Conservation (phyloP, 2,888 invertebrate genomes). For the Cremastinae sp. region DNA sequence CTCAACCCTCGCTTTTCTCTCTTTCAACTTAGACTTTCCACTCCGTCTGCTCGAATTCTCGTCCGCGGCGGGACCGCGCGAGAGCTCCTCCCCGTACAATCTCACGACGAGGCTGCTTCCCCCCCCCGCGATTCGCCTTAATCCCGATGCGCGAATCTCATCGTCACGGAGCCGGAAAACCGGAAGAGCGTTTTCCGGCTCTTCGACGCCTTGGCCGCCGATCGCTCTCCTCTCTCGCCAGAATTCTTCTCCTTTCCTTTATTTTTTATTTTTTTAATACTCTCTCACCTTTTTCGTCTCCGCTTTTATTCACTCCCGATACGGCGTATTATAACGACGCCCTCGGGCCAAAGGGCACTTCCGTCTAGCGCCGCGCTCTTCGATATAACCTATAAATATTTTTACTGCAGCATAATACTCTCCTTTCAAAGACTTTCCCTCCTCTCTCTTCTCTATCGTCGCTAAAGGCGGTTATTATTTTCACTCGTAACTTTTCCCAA, state of each 20-base stretch:
- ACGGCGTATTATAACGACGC: conserved; percentile 58
- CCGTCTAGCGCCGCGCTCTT: conserved; percentile 17
- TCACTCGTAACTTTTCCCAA: conserved; percentile 1
- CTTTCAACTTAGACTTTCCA: conserved; percentile 50
- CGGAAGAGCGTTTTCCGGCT: conserved; percentile 53
- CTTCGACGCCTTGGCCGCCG: conserved; percentile 20
- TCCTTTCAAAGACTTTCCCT: conserved; percentile 37
- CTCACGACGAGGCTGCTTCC: conserved; percentile 42
- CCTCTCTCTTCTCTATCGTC: too few relatives aligned
- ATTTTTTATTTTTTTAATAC: conserved; percentile 10
- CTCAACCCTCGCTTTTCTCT: conserved; percentile 6
- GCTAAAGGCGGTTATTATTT: conserved; percentile 11
- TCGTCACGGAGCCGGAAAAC: conserved; percentile 55
- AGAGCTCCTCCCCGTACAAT: conserved; percentile 9
- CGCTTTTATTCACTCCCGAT: conserved; percentile 46
- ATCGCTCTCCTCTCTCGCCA: conserved; percentile 3
- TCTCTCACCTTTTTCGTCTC: conserved; percentile 39
- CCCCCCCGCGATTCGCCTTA: conserved; percentile 32
- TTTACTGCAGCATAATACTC: conserved; percentile 44
- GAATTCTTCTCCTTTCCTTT: background rate
- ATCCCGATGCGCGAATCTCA: conserved; percentile 39
- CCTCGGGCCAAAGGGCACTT: conserved; percentile 49
- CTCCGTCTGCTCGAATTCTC: conserved; percentile 48
- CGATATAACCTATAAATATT: conserved; percentile 52
- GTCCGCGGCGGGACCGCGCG: conserved; percentile 37